Conservation (phyloP, 2,113 vertebrate species). For the Cephalopterus ornatus region DNA sequence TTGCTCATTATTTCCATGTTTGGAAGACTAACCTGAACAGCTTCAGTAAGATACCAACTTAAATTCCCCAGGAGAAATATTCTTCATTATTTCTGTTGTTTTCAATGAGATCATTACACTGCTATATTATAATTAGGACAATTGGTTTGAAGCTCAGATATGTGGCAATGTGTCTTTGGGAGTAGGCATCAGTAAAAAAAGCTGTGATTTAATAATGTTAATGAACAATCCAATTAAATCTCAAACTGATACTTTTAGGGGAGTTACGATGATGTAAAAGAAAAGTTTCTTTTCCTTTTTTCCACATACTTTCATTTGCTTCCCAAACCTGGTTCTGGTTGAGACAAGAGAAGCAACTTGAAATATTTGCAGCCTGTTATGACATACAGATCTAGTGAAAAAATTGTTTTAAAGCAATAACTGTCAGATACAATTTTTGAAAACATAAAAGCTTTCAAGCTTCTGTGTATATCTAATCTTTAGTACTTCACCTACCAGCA, state of each 20-base stretch:
- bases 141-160: not conserved
- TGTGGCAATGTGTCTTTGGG: not conserved
- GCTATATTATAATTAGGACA: not conserved
- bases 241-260: not conserved
- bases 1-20: not conserved
- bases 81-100: not conserved
- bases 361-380: not conserved
- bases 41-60: not conserved
- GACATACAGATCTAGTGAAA: not conserved
- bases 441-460: not conserved
- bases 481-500: not conserved
- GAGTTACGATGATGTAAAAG: not conserved
- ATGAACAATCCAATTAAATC: not conserved
- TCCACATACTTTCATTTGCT: not conserved
- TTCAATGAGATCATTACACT: not conserved
- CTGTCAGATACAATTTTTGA: not conserved
- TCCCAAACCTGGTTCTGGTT: not conserved
- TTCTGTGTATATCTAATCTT: not conserved
- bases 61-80: not conserved
- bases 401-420: not conserved
- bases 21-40: not conserved
- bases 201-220: not conserved
- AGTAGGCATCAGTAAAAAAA: not conserved
- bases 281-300: not conserved
- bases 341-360: not conserved